phyloP scores from a whole-genome alignment of 1,140 invertebrate species.

The Ericerus pela region DNA sequence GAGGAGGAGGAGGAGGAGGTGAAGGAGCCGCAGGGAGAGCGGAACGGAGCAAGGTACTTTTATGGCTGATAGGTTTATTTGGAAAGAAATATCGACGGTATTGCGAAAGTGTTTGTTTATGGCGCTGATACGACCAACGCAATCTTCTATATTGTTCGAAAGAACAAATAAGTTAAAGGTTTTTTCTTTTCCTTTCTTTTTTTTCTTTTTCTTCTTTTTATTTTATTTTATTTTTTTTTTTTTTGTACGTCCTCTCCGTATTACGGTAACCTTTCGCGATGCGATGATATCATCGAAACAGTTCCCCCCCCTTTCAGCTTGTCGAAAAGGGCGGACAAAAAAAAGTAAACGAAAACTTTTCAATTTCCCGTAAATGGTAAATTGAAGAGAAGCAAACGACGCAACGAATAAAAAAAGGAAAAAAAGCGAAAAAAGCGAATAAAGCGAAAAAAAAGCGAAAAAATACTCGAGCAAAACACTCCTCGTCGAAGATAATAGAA shows the following conservation, averaged over 20 bases:
- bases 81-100: background rate
- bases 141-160: constrained; percentile 7
- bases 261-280: no score
- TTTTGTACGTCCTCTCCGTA: no score
- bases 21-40: no score
- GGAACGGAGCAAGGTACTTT: constrained; percentile 2
- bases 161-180: constrained; percentile 11
- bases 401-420: constrained; percentile 6
- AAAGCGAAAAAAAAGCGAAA: no score
- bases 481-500: constrained; percentile 12
- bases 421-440: constrained; percentile 1
- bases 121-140: constrained; percentile 3
- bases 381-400: constrained; percentile 8
- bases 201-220: no score
- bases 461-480: no score
- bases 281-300: no score
- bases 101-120: constrained; percentile 11
- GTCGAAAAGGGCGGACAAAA: background rate
- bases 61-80: constrained; percentile 11
- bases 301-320: no score
- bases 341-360: background rate
- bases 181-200: no score
- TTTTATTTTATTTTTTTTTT: no score
- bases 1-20: no score
- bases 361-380: constrained; percentile 8